Evolutionary conservation across 2,797 vertebrate species (phyloP).

Genomic region (Coregonus suidteri): DNA sequence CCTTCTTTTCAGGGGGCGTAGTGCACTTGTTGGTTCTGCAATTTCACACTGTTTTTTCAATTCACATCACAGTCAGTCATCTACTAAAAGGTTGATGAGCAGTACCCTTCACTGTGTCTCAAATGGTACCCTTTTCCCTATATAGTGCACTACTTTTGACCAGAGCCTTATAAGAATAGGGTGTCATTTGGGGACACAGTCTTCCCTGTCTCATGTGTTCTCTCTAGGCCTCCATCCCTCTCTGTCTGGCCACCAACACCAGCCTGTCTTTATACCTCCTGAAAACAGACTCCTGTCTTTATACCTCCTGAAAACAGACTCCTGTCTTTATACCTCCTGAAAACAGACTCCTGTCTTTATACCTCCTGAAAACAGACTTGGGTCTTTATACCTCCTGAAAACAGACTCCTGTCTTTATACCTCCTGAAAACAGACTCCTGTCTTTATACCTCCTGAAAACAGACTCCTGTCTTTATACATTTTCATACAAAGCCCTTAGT

Average conservation of each 20-base stretch:
- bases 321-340: slow-evolving; percentile 68
- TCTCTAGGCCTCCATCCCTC: slow-evolving; percentile 41
- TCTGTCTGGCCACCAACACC: slow-evolving; percentile 26
- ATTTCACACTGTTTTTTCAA: slow-evolving; percentile 7
- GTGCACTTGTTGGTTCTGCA: slow-evolving; percentile 8
- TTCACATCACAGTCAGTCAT: neutral
- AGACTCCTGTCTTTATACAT: slow-evolving; percentile 50
- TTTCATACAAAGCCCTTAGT: too few species aligned
- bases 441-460: slow-evolving; percentile 32
- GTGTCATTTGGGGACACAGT: slow-evolving; percentile 13
- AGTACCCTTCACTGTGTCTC: too few species aligned
- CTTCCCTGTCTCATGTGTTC: slow-evolving; percentile 2
- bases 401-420: slow-evolving; percentile 34
- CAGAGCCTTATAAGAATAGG: neutral
- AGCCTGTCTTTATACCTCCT: slow-evolving; percentile 38
- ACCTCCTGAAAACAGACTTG: neutral
- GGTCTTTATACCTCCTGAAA: slow-evolving; percentile 32
- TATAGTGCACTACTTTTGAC: neutral
- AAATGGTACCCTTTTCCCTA: neutral
- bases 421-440: neutral
- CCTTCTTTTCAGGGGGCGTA: neutral
- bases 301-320: slow-evolving; percentile 75
- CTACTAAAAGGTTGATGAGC: too few species aligned
- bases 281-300: slow-evolving; percentile 72
- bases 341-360: slow-evolving; percentile 69